phyloP scores from a whole-genome alignment of 2,797 vertebrate genomes.

The Rachycentron canadum region DNA sequence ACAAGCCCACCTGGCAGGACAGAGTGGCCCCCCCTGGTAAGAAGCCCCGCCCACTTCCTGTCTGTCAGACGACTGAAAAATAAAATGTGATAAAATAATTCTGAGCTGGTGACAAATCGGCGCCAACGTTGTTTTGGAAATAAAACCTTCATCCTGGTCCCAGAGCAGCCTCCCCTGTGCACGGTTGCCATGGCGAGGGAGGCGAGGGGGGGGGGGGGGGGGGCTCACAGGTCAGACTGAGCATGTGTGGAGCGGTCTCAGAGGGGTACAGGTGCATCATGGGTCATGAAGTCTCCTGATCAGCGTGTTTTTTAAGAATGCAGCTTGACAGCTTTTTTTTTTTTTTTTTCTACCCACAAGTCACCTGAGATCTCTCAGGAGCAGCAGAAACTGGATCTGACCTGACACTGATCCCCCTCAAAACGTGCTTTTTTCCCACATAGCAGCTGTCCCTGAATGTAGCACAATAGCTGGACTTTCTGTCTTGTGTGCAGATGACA shows the following conservation, averaged over 20 bases:
- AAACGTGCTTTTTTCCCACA: background rate
- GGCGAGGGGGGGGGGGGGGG: background rate
- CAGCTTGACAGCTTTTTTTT: no score
- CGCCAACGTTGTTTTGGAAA: constrained; percentile 19
- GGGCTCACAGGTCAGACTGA: constrained; percentile 11
- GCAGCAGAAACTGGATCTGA: background rate
- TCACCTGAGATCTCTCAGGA: constrained; percentile 10
- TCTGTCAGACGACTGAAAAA: background rate
- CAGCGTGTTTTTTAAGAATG: no score
- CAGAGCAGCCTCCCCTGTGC: constrained; percentile 29
- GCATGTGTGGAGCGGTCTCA: background rate
- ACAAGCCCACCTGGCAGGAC: constrained; percentile 98
- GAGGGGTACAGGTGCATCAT: background rate
- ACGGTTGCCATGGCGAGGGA: constrained; percentile 28
- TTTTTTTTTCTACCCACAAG: no score
- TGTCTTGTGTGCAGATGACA: background rate
- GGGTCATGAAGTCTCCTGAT: background rate
- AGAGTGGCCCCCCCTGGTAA: constrained; percentile 96
- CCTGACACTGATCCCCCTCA: background rate
- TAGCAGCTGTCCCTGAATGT: background rate
- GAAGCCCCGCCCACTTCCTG: background rate
- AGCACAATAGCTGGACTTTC: background rate
- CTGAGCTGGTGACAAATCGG: background rate
- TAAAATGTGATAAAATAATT: no score
- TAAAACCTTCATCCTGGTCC: background rate